Conservation (phyloP, 2,113 vertebrate species). For the Mesitornis unicolor region DNA sequence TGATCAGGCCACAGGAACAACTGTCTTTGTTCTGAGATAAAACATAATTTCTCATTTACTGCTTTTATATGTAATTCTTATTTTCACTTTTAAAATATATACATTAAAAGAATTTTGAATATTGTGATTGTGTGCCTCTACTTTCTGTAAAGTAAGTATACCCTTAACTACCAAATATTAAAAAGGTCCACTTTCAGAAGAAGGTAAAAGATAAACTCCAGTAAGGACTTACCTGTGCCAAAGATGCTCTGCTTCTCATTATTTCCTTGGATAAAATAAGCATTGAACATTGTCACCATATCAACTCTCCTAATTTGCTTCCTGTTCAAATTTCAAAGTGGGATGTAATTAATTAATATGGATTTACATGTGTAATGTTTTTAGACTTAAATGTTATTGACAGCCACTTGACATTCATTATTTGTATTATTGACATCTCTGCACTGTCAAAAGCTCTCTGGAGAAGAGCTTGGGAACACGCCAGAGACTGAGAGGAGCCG, state of each 20-base stretch:
- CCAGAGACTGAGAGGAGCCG: neutral
- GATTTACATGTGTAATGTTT: neutral
- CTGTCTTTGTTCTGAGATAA: neutral
- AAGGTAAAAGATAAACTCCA: neutral
- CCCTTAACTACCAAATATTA: neutral
- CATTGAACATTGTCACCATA: neutral
- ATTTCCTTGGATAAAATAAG: neutral
- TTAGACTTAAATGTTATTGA: neutral
- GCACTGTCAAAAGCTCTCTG: neutral
- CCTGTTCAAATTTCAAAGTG: neutral
- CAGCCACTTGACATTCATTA: slow-evolving; percentile 9
- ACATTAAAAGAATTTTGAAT: neutral
- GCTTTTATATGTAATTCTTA: neutral
- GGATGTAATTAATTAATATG: neutral
- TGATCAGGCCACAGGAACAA: neutral
- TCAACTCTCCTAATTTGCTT: neutral
- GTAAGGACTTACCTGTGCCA: neutral
- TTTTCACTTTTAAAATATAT: neutral
- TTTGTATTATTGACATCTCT: neutral
- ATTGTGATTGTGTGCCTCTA: rapidly evolving
- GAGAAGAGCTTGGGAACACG: neutral
- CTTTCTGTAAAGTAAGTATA: neutral
- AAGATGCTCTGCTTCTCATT: neutral
- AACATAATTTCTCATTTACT: neutral
- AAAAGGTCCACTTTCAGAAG: neutral